A percentile compares a stretch with the other conserved stretches of the same genome.
Conservation (phyloP, 2,888 invertebrate genomes). For the Drosophila cognata region DNA sequence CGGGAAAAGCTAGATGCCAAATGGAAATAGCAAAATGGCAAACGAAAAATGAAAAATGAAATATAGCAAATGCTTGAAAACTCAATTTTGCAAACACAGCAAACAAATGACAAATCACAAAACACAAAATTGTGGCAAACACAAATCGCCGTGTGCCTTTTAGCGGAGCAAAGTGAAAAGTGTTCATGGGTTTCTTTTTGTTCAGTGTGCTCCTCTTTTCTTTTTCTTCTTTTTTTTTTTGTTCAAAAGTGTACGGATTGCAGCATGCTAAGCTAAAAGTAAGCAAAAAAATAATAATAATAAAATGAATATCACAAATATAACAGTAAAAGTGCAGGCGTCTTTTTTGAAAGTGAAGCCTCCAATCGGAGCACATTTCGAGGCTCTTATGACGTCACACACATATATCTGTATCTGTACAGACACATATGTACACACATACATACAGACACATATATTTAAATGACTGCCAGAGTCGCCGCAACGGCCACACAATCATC, state of each 20-base stretch:
- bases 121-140: neutral
- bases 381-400: slow-evolving; percentile 59
- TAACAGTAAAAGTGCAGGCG: slow-evolving; percentile 40
- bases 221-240: neutral
- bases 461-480: slow-evolving; percentile 48
- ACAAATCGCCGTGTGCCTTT: slow-evolving; percentile 65
- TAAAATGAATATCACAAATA: neutral
- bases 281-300: slow-evolving; percentile 3
- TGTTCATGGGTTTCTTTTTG: neutral
- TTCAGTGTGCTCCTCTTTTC: neutral
- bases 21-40: slow-evolving; percentile 1
- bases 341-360: slow-evolving; percentile 13
- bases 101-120: slow-evolving; percentile 38
- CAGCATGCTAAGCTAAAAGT: slow-evolving; percentile 9
- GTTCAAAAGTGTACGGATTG: neutral
- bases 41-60: slow-evolving; percentile 5
- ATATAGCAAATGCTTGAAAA: slow-evolving; percentile 9
- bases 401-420: neutral
- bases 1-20: slow-evolving; percentile 16
- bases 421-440: slow-evolving; percentile 13
- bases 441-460: slow-evolving; percentile 26
- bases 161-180: slow-evolving; percentile 23
- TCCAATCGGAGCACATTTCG: slow-evolving; percentile 11
- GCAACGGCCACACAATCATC: slow-evolving; percentile 70
- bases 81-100: slow-evolving; percentile 14